Conservation (phyloP, 1,140 invertebrate genomes). For the Drosophila bocqueti region DNA sequence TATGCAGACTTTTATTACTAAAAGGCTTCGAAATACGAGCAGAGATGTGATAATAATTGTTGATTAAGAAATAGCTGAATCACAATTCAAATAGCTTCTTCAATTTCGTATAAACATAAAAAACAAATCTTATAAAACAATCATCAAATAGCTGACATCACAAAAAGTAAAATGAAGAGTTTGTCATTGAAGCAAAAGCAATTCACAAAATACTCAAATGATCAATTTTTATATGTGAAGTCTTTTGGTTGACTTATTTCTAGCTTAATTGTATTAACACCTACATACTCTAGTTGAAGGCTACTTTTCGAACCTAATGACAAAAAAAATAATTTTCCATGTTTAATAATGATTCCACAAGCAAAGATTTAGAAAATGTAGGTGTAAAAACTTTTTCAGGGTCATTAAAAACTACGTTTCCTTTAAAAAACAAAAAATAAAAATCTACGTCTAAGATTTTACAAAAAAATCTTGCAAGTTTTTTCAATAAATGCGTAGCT, state of each 20-base stretch:
- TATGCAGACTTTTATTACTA: not conserved
- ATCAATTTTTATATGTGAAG: not conserved
- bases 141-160: not conserved
- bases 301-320: not conserved
- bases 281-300: constrained; percentile 10
- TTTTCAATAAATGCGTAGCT: not conserved
- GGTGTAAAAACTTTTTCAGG: not conserved
- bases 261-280: constrained; percentile 10
- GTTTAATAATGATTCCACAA: not conserved
- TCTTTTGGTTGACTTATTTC: constrained; percentile 8
- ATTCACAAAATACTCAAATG: not conserved
- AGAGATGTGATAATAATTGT: not conserved
- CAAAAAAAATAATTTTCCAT: not conserved
- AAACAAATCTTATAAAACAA: not conserved
- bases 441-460: no score
- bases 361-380: not conserved
- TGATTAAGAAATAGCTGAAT: constrained; percentile 1
- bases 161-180: not conserved
- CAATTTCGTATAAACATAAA: not conserved
- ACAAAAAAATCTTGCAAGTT: not conserved
- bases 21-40: not conserved
- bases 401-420: not conserved
- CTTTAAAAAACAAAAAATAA: not conserved
- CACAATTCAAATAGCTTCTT: not conserved
- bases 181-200: not conserved